Percentiles rank a stretch among this genome's conserved stretches.
phyloP scores from a whole-genome alignment of 2,113 vertebrate species.

The Rhodinocichla rosea region DNA sequence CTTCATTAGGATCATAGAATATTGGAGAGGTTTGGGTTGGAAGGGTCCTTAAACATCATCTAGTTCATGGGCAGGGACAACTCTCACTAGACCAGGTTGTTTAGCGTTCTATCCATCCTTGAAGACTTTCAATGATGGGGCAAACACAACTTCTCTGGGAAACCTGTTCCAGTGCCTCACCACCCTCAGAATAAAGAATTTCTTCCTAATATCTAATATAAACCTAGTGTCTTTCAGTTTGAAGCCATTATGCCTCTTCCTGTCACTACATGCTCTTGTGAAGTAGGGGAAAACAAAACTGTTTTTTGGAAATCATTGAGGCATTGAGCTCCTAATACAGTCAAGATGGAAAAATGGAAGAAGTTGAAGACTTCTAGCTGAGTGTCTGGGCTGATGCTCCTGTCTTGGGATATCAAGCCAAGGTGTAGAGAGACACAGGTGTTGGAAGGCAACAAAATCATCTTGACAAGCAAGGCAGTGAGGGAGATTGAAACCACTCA shows the following conservation, averaged over 20 bases:
- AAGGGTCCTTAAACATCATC: background rate
- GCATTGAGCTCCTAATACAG: background rate
- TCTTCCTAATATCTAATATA: background rate
- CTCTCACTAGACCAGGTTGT: background rate
- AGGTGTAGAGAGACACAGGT: background rate
- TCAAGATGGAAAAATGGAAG: background rate
- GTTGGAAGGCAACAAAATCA: background rate
- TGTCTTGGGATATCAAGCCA: background rate
- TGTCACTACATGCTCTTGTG: background rate
- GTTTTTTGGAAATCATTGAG: background rate
- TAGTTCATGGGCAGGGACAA: background rate
- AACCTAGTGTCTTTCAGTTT: background rate
- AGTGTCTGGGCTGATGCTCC: background rate
- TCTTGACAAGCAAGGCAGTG: background rate
- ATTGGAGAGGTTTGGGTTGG: background rate
- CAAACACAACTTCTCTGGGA: background rate
- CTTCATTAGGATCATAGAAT: background rate
- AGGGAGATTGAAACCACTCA: background rate
- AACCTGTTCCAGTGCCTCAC: background rate
- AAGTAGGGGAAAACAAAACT: background rate
- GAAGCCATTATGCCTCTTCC: accelerated
- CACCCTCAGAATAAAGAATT: background rate
- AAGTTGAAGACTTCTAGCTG: background rate
- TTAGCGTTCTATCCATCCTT: background rate
- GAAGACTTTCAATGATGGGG: background rate